A percentile compares a stretch with the other conserved stretches of the same genome.
These are phyloP conservation scores for Drosophila percnosoma DNA, from an alignment of 2,888 invertebrate species.

Conservation along the genomic window DNA sequence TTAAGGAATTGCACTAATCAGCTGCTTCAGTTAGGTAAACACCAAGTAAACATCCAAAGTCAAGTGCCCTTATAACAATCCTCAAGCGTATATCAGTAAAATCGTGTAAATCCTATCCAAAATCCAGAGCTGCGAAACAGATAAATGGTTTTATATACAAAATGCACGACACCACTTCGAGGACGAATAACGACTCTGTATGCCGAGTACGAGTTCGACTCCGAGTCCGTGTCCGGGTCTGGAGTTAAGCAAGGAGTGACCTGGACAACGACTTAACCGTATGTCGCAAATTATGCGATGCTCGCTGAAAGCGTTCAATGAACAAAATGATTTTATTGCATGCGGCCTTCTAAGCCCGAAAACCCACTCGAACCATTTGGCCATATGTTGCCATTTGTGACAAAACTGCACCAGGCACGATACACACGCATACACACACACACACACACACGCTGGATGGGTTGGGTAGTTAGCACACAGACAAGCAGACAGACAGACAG, in stretches of 20 bases:
- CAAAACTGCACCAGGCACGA: constrained; percentile 66
- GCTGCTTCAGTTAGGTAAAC: neutral
- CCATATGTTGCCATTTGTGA: constrained; percentile 82
- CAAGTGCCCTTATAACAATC: neutral
- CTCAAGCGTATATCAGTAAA: neutral
- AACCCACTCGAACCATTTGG: constrained; percentile 70
- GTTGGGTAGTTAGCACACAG: constrained; percentile 28
- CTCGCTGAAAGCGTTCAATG: constrained; percentile 71
- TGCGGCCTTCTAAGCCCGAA: constrained; percentile 53
- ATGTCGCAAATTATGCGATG: constrained; percentile 75
- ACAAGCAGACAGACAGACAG: constrained; percentile 13
- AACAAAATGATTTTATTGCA: constrained; percentile 83
- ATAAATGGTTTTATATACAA: constrained; percentile 72
- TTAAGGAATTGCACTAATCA: neutral
- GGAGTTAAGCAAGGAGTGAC: constrained; percentile 23
- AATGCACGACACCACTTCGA: constrained; percentile 53
- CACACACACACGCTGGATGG: constrained; percentile 15
- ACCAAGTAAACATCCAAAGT: neutral
- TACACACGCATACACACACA: constrained; percentile 7
- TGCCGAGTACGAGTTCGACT: neutral
- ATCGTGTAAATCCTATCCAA: constrained; percentile 24
- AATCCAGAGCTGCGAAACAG: constrained; percentile 72
- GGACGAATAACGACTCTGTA: neutral
- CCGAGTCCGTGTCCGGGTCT: constrained; percentile 2
- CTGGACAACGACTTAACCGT: constrained; percentile 68